phyloP scores from a whole-genome alignment of 1,140 invertebrate genomes.

The Vollenhovia emeryi region DNA sequence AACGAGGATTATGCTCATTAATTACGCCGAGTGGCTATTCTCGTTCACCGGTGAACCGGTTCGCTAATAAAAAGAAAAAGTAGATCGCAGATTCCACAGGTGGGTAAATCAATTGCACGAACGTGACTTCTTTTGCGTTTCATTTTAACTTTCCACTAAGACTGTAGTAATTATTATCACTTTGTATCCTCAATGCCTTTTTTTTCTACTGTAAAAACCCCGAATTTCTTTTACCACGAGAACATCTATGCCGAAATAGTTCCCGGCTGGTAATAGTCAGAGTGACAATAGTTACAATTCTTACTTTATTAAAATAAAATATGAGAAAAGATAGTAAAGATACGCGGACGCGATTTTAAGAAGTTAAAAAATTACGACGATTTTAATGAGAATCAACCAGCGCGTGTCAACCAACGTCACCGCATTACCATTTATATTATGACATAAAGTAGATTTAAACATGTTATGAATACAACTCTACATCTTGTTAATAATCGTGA shows the following conservation, averaged over 20 bases:
- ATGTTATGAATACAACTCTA: neutral
- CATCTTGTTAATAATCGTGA: slow-evolving; percentile 11
- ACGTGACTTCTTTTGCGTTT: slow-evolving; percentile 11
- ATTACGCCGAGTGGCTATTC: slow-evolving; percentile 16
- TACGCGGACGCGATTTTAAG: neutral
- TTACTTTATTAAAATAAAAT: neutral
- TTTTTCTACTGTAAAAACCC: neutral
- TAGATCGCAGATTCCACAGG: slow-evolving; percentile 1
- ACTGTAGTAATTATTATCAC: neutral
- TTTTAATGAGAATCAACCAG: neutral
- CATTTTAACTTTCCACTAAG: slow-evolving; percentile 26
- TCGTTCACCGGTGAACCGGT: slow-evolving; percentile 19
- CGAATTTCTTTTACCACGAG: neutral
- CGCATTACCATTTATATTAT: neutral
- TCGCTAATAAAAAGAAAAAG: slow-evolving; percentile 11
- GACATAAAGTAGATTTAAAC: neutral
- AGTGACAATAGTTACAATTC: neutral
- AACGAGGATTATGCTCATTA: slow-evolving; percentile 22
- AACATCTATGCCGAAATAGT: neutral
- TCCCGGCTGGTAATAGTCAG: neutral
- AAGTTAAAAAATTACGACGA: neutral
- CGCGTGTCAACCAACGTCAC: neutral
- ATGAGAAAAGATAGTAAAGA: neutral
- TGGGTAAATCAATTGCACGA: slow-evolving; percentile 14
- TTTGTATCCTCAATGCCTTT: neutral